phyloP scores from a whole-genome alignment of 2,888 invertebrate genomes.

The Trissonchulus sp. region DNA sequence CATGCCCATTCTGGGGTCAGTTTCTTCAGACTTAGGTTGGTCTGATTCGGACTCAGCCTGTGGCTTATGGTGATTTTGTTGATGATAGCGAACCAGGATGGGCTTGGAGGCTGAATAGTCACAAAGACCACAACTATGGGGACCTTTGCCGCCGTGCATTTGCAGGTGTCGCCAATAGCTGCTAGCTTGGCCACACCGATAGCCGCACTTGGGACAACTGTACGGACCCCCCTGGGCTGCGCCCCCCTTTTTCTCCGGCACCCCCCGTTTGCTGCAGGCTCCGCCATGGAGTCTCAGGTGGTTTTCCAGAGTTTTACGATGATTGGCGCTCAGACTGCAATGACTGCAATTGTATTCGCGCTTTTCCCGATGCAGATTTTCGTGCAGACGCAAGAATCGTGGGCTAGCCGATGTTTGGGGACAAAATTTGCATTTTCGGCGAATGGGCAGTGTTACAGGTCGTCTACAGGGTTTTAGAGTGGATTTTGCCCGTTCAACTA shows the following conservation, averaged over 20 bases:
- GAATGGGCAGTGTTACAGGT: not conserved
- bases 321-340: not conserved
- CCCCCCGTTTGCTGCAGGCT: not conserved
- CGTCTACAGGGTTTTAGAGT: not conserved
- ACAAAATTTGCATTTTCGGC: not conserved
- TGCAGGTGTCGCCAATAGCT: not conserved
- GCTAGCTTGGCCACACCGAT: not conserved
- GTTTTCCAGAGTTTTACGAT: not conserved
- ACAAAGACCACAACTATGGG: not conserved
- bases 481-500: not conserved
- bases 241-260: not conserved
- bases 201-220: not conserved
- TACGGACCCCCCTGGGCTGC: not conserved
- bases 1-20: not conserved
- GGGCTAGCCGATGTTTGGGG: not conserved
- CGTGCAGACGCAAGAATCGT: not conserved
- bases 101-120: not conserved
- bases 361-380: not conserved
- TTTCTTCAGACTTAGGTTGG: too few species aligned
- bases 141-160: not conserved
- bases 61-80: not conserved
- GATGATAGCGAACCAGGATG: not conserved
- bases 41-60: too few species aligned
- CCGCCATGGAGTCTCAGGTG: not conserved
- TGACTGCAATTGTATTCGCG: not conserved